Conservation (phyloP, 2,888 invertebrate genomes). For the Agrochola lychnidis region DNA sequence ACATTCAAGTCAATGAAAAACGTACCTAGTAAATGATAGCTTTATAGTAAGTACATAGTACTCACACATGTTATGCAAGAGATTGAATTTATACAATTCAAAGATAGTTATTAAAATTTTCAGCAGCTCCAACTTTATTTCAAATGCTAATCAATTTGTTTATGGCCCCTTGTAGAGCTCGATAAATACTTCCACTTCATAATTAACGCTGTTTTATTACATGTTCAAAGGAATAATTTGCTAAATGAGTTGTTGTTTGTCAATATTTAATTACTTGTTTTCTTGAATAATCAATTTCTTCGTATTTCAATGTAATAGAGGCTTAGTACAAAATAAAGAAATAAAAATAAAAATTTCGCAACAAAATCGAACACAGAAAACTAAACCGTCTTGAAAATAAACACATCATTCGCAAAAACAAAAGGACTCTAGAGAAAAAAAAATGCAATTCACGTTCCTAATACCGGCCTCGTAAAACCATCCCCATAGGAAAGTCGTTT, state of each 20-base stretch:
- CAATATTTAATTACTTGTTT: neutral
- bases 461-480: conserved; percentile 70
- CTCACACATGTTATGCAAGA: too few species aligned
- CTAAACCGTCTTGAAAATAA: conserved; percentile 25
- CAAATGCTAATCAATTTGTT: too few species aligned
- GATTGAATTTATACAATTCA: too few species aligned
- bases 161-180: too few species aligned
- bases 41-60: too few species aligned
- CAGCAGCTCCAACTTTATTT: too few species aligned
- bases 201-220: neutral
- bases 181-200: neutral
- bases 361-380: conserved; percentile 6
- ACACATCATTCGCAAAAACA: conserved; percentile 41
- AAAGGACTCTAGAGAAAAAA: conserved; percentile 49
- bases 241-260: neutral
- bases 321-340: neutral
- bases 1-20: too few species aligned
- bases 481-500: conserved; percentile 80
- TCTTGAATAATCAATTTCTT: too few species aligned
- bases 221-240: neutral
- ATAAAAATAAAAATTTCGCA: neutral
- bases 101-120: too few species aligned
- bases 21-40: too few species aligned
- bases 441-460: conserved; percentile 72
- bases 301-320: neutral